Base-by-base conservation (phyloP, 2,888 invertebrate genomes). In the Biston betularia region DNA sequence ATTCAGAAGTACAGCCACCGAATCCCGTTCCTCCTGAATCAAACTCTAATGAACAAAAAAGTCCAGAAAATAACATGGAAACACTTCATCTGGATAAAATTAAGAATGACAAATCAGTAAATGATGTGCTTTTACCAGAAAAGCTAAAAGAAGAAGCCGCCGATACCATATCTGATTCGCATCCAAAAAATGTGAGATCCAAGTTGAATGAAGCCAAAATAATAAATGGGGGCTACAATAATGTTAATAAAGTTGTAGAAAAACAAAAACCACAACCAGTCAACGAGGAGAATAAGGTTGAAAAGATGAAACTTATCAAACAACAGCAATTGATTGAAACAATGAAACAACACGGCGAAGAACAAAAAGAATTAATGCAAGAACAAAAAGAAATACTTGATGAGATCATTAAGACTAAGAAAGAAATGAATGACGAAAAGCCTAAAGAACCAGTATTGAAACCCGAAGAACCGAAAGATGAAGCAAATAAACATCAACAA, bases 311-410 rank as follows among this genome's bases (percentile, higher is more conserved):
- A 42, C 24, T 75, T 50, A 79, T 89, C 0, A 93, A 94, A 75
- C 90, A 93, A 78, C 87, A 92, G 71, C 89, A 94, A 73, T 80
- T 96, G 10, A 92, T 96, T 42, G 95, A 95, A 83, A 95, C 95
- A 15, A 92, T 97, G 45, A 95, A 96, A 84, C 95, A 95, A 80
- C 95, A 96, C 74, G 95, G 96, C 65, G 93, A 95, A 81, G 95
- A 96, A 79, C 96, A 96, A 78, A 94, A 95, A 76, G 94, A 96
- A 82, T 86, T 97, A 69, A 92, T 96, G 42, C 94, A 96, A 75
- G 95, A 96, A 79, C 96, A 96, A 75, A 95, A 96, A 73, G 93
- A 95, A 79, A 91, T 96, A 59, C 82, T 96, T 54, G 90, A 95
- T 70, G 94, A 96, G 81, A 88, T 96, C 12, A 94, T 95, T 63